Evolutionary conservation across 53 echinoderm and acorn worm genomes (phyloP).

Genomic region (Astropecten irregularis): DNA sequence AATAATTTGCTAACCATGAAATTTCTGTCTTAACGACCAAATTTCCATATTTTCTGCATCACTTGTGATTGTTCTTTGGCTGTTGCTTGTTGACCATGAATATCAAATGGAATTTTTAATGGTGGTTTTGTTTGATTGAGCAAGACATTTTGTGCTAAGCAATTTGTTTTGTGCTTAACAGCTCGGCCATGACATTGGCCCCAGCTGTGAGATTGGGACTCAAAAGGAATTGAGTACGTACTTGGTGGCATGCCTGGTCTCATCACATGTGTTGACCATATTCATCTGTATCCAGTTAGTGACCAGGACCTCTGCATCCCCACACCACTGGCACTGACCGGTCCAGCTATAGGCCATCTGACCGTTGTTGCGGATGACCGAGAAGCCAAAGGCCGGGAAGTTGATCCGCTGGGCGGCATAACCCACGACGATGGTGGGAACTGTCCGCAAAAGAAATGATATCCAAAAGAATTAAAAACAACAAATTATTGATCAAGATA

Average conservation of each 20-base stretch:
- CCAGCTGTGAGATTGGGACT: no score
- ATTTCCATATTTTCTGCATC: no score
- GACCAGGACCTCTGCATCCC: conserved; percentile 80
- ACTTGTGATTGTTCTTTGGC: no score
- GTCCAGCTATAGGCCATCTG: conserved; percentile 91
- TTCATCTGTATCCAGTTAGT: conserved; percentile 94
- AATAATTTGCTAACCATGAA: no score
- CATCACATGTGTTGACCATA: conserved; percentile 69
- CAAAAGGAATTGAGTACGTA: no score
- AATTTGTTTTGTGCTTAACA: no score
- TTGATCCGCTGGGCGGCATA: conserved; percentile 76
- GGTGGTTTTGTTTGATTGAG: no score
- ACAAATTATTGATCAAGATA: background rate
- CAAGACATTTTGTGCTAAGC: no score
- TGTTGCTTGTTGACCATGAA: no score
- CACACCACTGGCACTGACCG: conserved; percentile 94
- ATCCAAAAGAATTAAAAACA: background rate
- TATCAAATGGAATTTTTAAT: no score
- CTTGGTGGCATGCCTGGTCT: conserved; percentile 71
- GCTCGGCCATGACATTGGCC: no score
- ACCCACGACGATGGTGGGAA: conserved; percentile 82
- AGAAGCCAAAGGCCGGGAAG: conserved; percentile 94
- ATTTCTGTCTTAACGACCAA: no score
- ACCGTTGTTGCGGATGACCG: conserved; percentile 88
- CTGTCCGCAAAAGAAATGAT: conserved; percentile 38